These are phyloP conservation scores for Eledone cirrhosa DNA, from an alignment of 2,888 invertebrate species.

Conservation along the genomic window DNA sequence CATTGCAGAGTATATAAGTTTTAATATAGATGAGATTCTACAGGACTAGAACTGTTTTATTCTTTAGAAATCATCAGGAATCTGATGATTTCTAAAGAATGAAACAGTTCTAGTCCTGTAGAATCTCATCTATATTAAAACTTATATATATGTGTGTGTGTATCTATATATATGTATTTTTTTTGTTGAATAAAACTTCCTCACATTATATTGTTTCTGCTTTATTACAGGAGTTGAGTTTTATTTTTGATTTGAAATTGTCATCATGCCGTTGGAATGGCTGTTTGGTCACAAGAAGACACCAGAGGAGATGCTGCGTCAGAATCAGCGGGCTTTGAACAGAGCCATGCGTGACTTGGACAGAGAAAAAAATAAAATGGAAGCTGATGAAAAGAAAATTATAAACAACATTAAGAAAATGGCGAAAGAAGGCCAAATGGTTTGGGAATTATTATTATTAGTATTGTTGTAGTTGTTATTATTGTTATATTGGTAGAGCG, in stretches of 20 bases:
- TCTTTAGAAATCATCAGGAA: too few relatives aligned
- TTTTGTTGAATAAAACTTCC: too few relatives aligned
- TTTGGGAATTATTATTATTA: slow-evolving; percentile 63
- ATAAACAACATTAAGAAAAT: slow-evolving; percentile 98
- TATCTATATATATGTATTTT: too few relatives aligned
- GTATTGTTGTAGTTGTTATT: neutral
- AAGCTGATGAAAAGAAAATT: slow-evolving; percentile 98
- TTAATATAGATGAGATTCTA: too few relatives aligned
- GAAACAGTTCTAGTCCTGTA: too few relatives aligned
- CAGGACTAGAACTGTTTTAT: too few relatives aligned
- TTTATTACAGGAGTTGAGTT: slow-evolving; percentile 9
- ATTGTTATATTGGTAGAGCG: too few relatives aligned
- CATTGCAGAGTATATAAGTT: too few relatives aligned
- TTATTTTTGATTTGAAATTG: neutral
- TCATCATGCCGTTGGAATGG: slow-evolving; percentile 66
- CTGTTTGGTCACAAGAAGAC: slow-evolving; percentile 95
- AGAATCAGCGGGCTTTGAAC: slow-evolving; percentile 96
- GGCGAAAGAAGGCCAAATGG: slow-evolving; percentile 99
- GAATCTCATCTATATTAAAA: too few relatives aligned
- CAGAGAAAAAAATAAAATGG: slow-evolving; percentile 89
- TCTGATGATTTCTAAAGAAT: too few relatives aligned
- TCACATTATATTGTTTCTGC: neutral
- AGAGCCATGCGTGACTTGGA: slow-evolving; percentile 98
- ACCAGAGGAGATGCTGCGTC: slow-evolving; percentile 96
- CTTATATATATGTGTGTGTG: too few relatives aligned